Percentiles rank a stretch among this genome's conserved stretches.
phyloP scores from a whole-genome alignment of 2,888 invertebrate species.

The Parapristionchus giblindavisi region DNA sequence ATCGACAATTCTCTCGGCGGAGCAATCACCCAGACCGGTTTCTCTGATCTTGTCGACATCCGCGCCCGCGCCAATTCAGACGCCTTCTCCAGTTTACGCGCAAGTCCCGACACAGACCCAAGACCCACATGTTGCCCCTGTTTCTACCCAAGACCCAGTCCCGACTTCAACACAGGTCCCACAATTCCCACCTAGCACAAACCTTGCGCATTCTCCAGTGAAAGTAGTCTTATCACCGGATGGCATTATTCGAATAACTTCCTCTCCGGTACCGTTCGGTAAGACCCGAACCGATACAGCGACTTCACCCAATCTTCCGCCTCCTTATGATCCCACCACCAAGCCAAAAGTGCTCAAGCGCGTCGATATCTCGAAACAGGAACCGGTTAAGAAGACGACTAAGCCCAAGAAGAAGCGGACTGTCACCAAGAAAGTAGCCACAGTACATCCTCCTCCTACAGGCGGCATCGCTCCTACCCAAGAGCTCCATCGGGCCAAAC shows the following conservation, averaged over 20 bases:
- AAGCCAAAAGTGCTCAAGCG: constrained; percentile 6
- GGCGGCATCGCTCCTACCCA: constrained; percentile 2
- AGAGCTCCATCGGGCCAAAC: background rate
- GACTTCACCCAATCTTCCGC: constrained; percentile 31
- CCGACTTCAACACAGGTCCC: background rate
- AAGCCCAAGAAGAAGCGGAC: constrained; percentile 7
- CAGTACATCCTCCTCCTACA: background rate
- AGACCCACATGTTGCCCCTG: too few relatives aligned
- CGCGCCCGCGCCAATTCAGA: background rate
- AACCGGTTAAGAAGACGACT: constrained; percentile 7
- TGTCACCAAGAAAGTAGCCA: constrained; percentile 6
- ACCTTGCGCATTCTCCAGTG: too few relatives aligned
- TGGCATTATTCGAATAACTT: background rate
- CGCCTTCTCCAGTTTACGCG: too few relatives aligned
- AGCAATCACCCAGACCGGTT: background rate
- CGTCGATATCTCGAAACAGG: constrained; percentile 33
- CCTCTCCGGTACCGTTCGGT: constrained; percentile 27
- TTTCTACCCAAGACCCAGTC: background rate
- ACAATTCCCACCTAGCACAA: background rate
- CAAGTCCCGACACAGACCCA: too few relatives aligned
- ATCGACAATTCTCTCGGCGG: constrained; percentile 25
- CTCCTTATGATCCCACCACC: constrained; percentile 28
- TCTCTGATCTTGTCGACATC: background rate
- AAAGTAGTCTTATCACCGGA: too few relatives aligned
- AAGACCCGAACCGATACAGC: background rate